Evolutionary conservation across 1,140 invertebrate species (phyloP), one percentile per base, ranked within the genome.

Genomic region (Drosophila persimilis): DNA sequence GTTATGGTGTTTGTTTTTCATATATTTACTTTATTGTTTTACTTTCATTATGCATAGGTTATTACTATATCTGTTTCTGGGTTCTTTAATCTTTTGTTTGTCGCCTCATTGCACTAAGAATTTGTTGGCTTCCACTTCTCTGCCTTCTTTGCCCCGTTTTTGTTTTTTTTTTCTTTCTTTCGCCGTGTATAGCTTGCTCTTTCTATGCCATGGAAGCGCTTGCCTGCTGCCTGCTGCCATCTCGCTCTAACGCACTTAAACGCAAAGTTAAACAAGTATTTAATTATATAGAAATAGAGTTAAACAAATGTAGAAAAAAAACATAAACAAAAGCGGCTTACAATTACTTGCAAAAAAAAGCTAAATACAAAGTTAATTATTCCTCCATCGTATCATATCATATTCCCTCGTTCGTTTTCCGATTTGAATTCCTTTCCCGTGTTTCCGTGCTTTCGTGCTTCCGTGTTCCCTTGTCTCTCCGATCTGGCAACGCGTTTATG

Each of bases 51-150:
- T 47, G 67, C 48, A 71, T 71, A 71, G 58, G 69, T 46, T 70
- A 52, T 69, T 70, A 57, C 20, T 46, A 50, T 29, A 69, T 71
- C 17, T 46, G 45, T 58, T 70, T 50, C 39, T 58, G 24, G n/a
- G 15, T 39, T 44, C 22, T 24, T 56, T 20, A 58, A 24, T 48
- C 58, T 29, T 66, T 58, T 58, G 11, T 71, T 64, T 76, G 62
- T 67, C 73, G 69, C 74, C 70, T 77, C 80, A 83, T 81, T 81
- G 78, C 78, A 81, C 73, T 77, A 80, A 55, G 56, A 56, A 73
- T 74, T 45, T 39, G 41, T 80, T 75, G 56, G 50, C 63, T 31
- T 66, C 43, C 41, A 51, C 29, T 58, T 47, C 3, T 4, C 9
- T 35, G 35, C 35, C 35, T 39, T 29, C 17, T 64, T 20, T 48